These are phyloP conservation scores for Talpa occidentalis DNA, from an alignment of 2,113 vertebrate genomes.

Conservation along the genomic window DNA sequence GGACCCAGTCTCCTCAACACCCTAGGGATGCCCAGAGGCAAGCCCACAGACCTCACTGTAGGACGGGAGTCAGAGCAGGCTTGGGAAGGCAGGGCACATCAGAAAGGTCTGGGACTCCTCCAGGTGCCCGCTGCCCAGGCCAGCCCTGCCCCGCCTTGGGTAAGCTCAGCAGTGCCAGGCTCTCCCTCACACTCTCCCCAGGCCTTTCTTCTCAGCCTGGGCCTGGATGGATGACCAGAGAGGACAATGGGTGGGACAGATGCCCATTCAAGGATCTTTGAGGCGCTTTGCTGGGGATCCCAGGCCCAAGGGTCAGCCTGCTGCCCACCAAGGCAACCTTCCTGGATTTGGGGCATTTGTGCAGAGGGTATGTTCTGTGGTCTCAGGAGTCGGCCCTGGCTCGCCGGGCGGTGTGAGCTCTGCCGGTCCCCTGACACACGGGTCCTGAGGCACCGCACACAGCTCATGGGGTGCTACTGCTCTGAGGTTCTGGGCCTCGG, in stretches of 20 bases:
- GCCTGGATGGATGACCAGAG: too few relatives aligned
- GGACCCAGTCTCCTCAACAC: background rate
- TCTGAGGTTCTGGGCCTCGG: too few relatives aligned
- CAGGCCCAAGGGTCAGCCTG: background rate
- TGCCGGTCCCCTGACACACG: background rate
- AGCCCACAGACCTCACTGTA: background rate
- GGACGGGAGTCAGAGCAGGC: background rate
- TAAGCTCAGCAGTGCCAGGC: background rate
- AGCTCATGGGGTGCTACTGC: background rate
- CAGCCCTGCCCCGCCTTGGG: background rate
- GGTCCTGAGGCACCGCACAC: too few relatives aligned
- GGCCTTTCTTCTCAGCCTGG: background rate
- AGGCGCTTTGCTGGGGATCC: background rate
- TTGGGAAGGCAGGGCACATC: background rate
- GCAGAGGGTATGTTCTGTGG: background rate
- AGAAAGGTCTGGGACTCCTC: background rate
- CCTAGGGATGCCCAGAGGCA: background rate
- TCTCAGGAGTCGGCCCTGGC: background rate
- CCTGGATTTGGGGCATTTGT: background rate
- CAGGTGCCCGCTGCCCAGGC: accelerated
- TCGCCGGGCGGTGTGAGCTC: background rate
- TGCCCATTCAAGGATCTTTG: accelerated
- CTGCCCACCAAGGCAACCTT: background rate
- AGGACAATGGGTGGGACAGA: background rate
- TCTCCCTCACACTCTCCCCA: background rate